Base-by-base conservation (phyloP, 2,888 invertebrate species). In the Torymus tubicola region DNA sequence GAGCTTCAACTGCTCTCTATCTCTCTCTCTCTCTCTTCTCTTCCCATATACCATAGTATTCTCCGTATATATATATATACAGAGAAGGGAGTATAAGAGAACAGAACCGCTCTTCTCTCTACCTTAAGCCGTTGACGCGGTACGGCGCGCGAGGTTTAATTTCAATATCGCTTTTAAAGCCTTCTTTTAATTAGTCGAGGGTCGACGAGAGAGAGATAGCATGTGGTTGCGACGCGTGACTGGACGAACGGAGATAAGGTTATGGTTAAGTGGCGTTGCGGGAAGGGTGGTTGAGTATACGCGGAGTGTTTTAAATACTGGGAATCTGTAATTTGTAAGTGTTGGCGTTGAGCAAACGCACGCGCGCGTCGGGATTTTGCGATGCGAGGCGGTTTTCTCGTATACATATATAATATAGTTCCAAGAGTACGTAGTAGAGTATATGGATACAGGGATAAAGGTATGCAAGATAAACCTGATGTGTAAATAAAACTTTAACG, bases 101-200 rank as follows among this genome's bases (percentile, higher is more conserved):
- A n/a, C n/a, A n/a, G n/a, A n/a, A n/a, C n/a, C n/a, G n/a, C n/a
- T n/a, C n/a, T n/a, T 52, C 58, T 14, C 3, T 57, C 55, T 50
- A 2, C 67, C 58, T 24, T 42, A 14, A 13, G 2, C 55, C 63
- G 42, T 18, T 53, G 57, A 70, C 63, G 64, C 63, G 50, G 64
- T 53, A n/a, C 53, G 53, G 61, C 10, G 12, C 16, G 18, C n/a
- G 69, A 71, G 75, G 50, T 80, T 80, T 75, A 67, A 65, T 80
- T 80, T 80, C 80, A 75, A 75, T 75, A 75, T 64, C 80, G 75
- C 64, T 14, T 70, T 42, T 65, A 70, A 65, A 70, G 60, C 70
- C 70, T 75, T 75, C 64, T 74, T 70, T 75, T 75, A 75, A 80
- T 80, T 75, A 75, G 31, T 52, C 69, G 58, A 16, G 18, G 67